Conservation (phyloP, 2,113 vertebrate genomes). For the Speoplatyrhinus poulsoni region DNA sequence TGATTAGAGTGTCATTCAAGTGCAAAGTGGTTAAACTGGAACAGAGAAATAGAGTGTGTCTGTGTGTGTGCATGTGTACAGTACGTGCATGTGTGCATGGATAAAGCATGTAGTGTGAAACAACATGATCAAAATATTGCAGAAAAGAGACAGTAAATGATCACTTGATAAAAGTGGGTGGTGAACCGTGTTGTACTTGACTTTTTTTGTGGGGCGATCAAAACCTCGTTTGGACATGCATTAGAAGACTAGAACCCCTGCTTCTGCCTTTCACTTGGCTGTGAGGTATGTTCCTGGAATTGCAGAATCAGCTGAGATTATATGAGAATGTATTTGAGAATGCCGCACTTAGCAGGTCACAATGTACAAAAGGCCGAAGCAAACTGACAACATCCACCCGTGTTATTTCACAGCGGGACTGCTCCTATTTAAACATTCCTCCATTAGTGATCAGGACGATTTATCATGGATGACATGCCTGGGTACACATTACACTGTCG, state of each 20-base stretch:
- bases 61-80: too few relatives aligned
- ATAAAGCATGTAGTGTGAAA: too few relatives aligned
- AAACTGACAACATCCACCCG: not conserved
- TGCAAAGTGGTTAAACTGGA: not conserved
- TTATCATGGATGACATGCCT: constrained; percentile 15
- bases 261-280: constrained; percentile 44
- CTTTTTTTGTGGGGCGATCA: too few relatives aligned
- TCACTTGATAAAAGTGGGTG: too few relatives aligned
- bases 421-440: not conserved
- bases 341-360: not conserved
- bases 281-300: constrained; percentile 43
- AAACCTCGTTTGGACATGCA: constrained; percentile 31
- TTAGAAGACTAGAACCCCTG: constrained; percentile 21
- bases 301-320: not conserved
- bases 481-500: constrained; percentile 30
- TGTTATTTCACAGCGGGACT: not conserved
- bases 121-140: too few relatives aligned
- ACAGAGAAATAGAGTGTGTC: not conserved
- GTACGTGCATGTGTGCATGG: too few relatives aligned
- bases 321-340: not conserved
- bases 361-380: not conserved
- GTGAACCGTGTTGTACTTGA: too few relatives aligned
- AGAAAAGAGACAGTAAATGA: too few relatives aligned
- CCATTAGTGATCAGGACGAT: constrained; percentile 11
- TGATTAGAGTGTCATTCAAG: not conserved